Evolutionary conservation across 2,797 vertebrate genomes (phyloP).

Genomic region (Gallirallus australis): DNA sequence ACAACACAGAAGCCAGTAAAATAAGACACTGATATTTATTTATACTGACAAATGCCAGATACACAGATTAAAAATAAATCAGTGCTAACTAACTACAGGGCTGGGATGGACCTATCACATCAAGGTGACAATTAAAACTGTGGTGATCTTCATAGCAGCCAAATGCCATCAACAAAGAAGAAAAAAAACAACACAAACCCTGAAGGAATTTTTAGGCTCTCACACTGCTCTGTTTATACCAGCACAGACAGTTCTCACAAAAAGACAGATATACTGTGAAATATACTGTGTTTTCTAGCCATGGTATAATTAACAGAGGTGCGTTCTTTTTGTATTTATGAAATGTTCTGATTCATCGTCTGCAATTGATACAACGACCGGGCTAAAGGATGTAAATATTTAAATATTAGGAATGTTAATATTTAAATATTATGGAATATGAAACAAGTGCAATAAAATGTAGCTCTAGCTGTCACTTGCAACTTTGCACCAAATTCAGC

Average conservation of each 20-base stretch:
- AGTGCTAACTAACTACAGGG: not conserved
- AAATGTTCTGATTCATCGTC: not conserved
- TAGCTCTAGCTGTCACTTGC: not conserved
- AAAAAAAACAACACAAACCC: no score
- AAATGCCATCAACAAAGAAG: not conserved
- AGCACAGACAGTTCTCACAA: not conserved
- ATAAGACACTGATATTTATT: not conserved
- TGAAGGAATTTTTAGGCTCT: not conserved
- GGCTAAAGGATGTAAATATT: not conserved
- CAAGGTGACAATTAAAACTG: slow-evolving; percentile 30
- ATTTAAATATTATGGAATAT: not conserved
- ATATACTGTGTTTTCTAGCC: not conserved
- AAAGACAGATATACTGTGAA: not conserved
- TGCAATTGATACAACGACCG: not conserved
- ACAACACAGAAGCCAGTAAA: not conserved
- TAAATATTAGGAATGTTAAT: not conserved
- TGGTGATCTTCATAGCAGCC: not conserved
- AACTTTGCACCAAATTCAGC: not conserved
- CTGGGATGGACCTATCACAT: not conserved
- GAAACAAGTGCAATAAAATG: not conserved
- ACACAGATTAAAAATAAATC: slow-evolving; percentile 38
- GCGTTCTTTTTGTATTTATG: not conserved
- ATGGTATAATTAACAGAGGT: not conserved
- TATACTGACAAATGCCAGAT: slow-evolving; percentile 3
- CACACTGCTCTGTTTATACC: not conserved